Base-by-base conservation (phyloP, 2,888 invertebrate species). In the Carterocephalus palaemon region DNA sequence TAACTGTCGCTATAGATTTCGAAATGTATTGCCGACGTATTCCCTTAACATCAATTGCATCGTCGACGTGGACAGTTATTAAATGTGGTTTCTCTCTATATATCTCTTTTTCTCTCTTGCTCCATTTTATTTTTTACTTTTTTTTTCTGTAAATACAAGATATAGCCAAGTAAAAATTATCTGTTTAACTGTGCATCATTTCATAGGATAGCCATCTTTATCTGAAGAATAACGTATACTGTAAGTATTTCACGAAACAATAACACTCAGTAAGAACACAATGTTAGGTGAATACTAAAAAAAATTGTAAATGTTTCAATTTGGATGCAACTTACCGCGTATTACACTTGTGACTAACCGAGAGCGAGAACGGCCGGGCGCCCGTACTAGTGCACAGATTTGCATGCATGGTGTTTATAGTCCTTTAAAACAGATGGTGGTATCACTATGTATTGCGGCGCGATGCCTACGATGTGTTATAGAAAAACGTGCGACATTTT, bases 101-200 rank as follows among this genome's bases (percentile, higher is more conserved):
- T 15, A 34, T 23, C 20, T 34, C 39, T 31, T 10, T 38, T 24
- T 39, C 20, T 37, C 42, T 54, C 39, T 52, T 48, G 36, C 31
- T 49, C 38, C 23, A 29, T 54, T 57, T 67, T 53, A 56, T 67
- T 69, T 70, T 60, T 66, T 73, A 62, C 58, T 70, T 68, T 69
- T 64, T 62, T 70, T 75, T 74, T 76, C 75, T 87, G 82, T 85
- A 83, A 85, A 88, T 86, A 85, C 81, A 82, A 83, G 75, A 83
- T 83, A 84, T 80, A 79, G 85, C 75, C 81, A 42, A 88, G 88
- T 90, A 90, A 90, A 91, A 89, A 90, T 90, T 89, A 91, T 91
- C 89, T 91, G 89, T 91, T 92, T 91, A 91, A 91, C 90, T 92
- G 89, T 91, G 90, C 90, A 89, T 89, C 90, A 90, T 90, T 90